These are phyloP conservation scores for Polymixis flavicincta DNA, from an alignment of 2,888 invertebrate species.

Conservation along the genomic window DNA sequence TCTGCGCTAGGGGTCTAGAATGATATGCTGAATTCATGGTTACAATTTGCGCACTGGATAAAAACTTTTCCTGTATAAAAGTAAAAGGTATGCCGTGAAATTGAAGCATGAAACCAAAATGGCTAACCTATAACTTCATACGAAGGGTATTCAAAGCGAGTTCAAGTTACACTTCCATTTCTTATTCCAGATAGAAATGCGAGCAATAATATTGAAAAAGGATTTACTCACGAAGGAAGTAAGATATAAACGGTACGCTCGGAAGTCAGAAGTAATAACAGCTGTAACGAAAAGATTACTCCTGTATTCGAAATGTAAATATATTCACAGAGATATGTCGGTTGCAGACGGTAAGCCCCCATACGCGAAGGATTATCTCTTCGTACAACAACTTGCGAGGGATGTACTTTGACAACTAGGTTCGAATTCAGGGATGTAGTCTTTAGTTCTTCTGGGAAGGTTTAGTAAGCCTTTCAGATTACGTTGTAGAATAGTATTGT, in stretches of 20 bases:
- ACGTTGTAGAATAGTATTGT: neutral
- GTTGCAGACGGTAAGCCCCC: slow-evolving; percentile 13
- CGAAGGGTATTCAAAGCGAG: neutral
- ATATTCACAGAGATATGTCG: slow-evolving; percentile 30
- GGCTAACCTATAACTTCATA: neutral
- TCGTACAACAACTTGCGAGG: slow-evolving; percentile 8
- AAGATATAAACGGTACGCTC: slow-evolving; percentile 11
- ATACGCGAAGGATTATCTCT: slow-evolving; percentile 36
- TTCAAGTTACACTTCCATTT: slow-evolving; percentile 13
- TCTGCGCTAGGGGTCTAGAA: no score
- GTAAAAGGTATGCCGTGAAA: neutral
- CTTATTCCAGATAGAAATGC: slow-evolving; percentile 8
- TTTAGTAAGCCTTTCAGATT: neutral
- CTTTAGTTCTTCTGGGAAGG: neutral
- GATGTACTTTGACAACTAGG: neutral
- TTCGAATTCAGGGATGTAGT: neutral
- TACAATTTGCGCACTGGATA: no score
- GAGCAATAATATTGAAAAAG: slow-evolving; percentile 31
- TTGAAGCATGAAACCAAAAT: neutral
- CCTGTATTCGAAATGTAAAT: slow-evolving; percentile 43
- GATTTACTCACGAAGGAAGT: slow-evolving; percentile 20
- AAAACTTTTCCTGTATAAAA: no score
- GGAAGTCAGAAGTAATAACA: slow-evolving; percentile 14
- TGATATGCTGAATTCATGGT: no score
- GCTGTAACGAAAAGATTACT: slow-evolving; percentile 29